Base-by-base conservation (phyloP, 1,140 invertebrate species). In the Sitophilus oryzae region DNA sequence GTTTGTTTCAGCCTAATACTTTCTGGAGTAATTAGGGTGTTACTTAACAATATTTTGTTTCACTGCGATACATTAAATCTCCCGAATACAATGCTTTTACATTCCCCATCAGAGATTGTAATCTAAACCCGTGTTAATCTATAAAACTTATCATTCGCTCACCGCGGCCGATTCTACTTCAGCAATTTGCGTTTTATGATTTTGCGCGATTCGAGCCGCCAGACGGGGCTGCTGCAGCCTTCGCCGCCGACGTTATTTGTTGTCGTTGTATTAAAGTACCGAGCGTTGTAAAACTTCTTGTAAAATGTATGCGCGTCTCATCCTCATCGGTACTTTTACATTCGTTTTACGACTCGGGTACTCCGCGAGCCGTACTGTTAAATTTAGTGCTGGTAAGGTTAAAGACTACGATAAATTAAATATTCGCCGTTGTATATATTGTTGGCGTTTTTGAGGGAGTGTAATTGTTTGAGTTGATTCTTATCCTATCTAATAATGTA, bases 201-300 rank as follows among this genome's bases (percentile, higher is more conserved):
- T 30, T 30, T 30, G n/a, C n/a, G n/a, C n/a, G n/a, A n/a, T n/a
- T n/a, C n/a, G n/a, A n/a, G n/a, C n/a, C n/a, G n/a, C n/a, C n/a
- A n/a, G n/a, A n/a, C n/a, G 34, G 44, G 19, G 19, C 34, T 46
- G 16, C 38, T 34, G 21, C 35, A 35, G 34, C 23, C 20, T 34
- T 42, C 23, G 38, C 34, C 25, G 51, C 43, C 41, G 22, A 25
- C 25, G 41, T 56, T 56, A 56, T 56, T 56, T 56, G 45, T 56
- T 56, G 53, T 56, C 53, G 53, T 49, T 48, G 53, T 49, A 49
- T 42, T n/a, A 48, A 56, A 22, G 46, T 49, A 41, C 40, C 23
- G 11, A 40, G 40, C 53, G 53, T 56, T 56, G 53, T 56, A 56
- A 56, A 56, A 56, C 45, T 49, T 56, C 45, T 56, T 56, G 46